phyloP scores from a whole-genome alignment of 2,888 invertebrate genomes.

The Andrena flavipes region DNA sequence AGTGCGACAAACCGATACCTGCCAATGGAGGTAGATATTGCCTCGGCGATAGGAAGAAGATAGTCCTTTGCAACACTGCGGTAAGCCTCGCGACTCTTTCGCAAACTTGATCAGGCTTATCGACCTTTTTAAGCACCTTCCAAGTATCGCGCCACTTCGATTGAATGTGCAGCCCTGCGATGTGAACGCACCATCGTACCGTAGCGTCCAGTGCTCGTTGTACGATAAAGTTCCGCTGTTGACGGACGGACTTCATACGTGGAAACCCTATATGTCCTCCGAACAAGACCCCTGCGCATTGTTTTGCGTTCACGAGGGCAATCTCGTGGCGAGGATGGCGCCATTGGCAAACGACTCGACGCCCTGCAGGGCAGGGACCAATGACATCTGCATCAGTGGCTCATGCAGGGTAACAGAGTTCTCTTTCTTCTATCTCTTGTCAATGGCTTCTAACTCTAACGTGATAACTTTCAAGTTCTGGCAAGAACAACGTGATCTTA shows the following conservation, averaged over 20 bases:
- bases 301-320: conserved; percentile 92
- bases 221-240: conserved; percentile 87
- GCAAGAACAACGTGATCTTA: not conserved
- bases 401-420: conserved; percentile 88
- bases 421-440: not conserved
- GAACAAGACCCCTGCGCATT: conserved; percentile 91
- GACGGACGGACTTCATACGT: conserved; percentile 84
- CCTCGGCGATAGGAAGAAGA: conserved; percentile 92
- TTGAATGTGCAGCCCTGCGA: conserved; percentile 86
- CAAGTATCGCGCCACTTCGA: not conserved
- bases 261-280: conserved; percentile 88
- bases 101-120: no score
- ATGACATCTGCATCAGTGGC: conserved; percentile 94
- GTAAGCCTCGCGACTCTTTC: conserved; percentile 69
- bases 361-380: conserved; percentile 92
- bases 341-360: conserved; percentile 94
- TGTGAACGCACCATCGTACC: conserved; percentile 89
- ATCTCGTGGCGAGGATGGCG: conserved; percentile 90
- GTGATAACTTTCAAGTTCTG: no score
- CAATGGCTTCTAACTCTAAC: not conserved
- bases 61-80: conserved; percentile 85
- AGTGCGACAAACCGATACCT: conserved; percentile 94
- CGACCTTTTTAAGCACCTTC: not conserved
- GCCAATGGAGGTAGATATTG: conserved; percentile 94
- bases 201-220: conserved; percentile 91